A percentile compares a stretch with the other conserved stretches of the same genome.
phyloP scores from a whole-genome alignment of 2,797 vertebrate species.

The Microchirus variegatus region DNA sequence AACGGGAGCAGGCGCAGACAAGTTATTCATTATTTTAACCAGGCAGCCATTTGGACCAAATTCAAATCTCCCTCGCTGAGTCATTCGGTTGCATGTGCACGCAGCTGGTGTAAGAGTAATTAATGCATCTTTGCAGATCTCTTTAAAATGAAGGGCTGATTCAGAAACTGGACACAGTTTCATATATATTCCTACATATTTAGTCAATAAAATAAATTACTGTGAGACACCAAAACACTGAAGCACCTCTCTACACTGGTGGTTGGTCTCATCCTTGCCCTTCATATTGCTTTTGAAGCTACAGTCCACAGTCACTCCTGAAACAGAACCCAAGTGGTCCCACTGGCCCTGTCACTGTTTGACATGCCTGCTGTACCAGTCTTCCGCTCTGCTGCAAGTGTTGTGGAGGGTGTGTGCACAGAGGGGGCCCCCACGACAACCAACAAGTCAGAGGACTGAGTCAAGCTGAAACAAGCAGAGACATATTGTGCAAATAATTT shows the following conservation, averaged over 20 bases:
- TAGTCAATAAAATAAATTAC: conserved; percentile 27
- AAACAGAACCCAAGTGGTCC: conserved; percentile 70
- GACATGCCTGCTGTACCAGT: conserved; percentile 76
- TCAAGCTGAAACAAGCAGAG: conserved; percentile 62
- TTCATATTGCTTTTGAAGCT: conserved; percentile 36
- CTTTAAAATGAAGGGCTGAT: conserved; percentile 44
- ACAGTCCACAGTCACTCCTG: conserved; percentile 59
- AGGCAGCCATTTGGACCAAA: conserved; percentile 35
- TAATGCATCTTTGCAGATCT: conserved; percentile 52
- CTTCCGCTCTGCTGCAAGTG: conserved; percentile 75
- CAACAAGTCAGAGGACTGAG: conserved; percentile 70
- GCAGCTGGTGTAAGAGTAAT: conserved; percentile 67
- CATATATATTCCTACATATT: conserved; percentile 20
- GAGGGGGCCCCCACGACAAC: conserved; percentile 42
- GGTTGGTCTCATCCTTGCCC: conserved; percentile 52
- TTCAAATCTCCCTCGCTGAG: conserved; percentile 50
- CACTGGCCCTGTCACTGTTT: conserved; percentile 67
- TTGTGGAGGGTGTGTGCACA: conserved; percentile 70
- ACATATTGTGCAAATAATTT: conserved; percentile 75
- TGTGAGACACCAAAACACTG: no score
- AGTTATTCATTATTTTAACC: conserved; percentile 44
- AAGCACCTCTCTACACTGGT: conserved; percentile 17
- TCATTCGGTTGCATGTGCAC: conserved; percentile 59
- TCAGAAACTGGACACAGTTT: conserved; percentile 28
- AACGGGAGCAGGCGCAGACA: conserved; percentile 14